Base-by-base conservation (phyloP, 1,140 invertebrate genomes). In the Papilio polyxenes region DNA sequence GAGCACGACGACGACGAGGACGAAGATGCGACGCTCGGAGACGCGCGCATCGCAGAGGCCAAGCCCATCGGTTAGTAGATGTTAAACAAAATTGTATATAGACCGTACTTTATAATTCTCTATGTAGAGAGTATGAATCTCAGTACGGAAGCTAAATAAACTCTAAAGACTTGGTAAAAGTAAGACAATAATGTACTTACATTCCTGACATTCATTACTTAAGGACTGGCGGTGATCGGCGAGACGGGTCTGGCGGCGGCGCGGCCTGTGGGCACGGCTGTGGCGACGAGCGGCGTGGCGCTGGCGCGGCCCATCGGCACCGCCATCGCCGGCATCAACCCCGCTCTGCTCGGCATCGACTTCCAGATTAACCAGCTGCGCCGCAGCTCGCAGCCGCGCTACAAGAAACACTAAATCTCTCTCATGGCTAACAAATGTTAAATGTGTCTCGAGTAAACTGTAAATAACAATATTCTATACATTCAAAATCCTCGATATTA, bases 271-370 rank as follows among this genome's bases (percentile, higher is more conserved):
- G 97, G 95, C 0, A 96, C 96, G 4, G 96, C 97, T 0, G 95
- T 97, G 1, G 96, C 96, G 0, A 95, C 95, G 0, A 95, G 95
- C 49, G 96, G 97, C 1, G 89, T 97, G 11, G 96, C 97, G 2
- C 93, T 97, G 1, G 95, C 96, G 0, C 93, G 96, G 13, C 97
- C 97, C 3, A 94, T 97, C 3, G 96, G 95, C 23, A 97, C 96
- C 0, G 96, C 97, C 15, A 96, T 97, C 11, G 96, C 97, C 13
- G 96, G 97, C 2, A 93, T 97, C 6, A 94, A 95, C 9, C 96
- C 96, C 8, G 92, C 95, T 65, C 91, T 94, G 81, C 94, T 95
- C 0, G 94, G 95, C 10, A 89, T 95, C 31, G 85, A 90, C 65
- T 90, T 88, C 80, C 87, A 93, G 62, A 40, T 88, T 10, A 90